Base-by-base conservation (phyloP, 2,113 vertebrate genomes). In the Fregetta grallaria region DNA sequence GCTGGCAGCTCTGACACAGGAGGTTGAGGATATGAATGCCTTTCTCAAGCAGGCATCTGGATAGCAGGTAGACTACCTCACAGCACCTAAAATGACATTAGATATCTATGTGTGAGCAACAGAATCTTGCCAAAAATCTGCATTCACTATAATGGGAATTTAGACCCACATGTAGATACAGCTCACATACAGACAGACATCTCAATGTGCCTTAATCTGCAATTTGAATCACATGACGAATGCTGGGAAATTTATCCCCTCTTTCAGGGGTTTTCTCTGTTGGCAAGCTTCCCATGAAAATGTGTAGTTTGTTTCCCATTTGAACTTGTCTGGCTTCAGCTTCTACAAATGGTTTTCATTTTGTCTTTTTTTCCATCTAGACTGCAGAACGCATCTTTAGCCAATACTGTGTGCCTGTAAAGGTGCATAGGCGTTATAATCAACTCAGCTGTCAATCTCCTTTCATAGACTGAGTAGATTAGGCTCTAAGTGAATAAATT, bases 331-430 rank as follows among this genome's bases (percentile, higher is more conserved):
- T 81, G 65, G 26, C 47, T 73, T 53, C 80, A 78, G 30, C 49
- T 92, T 67, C 58, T 67, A 44, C 74, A 68, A 61, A 36, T 50
- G 68, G n/a, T 22, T 91, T 87, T 71, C 7, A 66, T 91, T 86
- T 63, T 20, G 14, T 62, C 29, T 50, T 59, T 42, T 42, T 76
- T 72, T 78, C 27, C 29, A 42, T 14, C 22, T n/a, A 55, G 45
- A 71, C 38, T 9, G 9, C 9, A 55, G 45, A 62, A 52, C 0
- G 0, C 30, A 15, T 26, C 1, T 1, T 72, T 45, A 63, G 22
- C 70, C 79, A 20, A 18, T 7, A 11, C 26, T 17, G 3, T 11
- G 25, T 20, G 42, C 30, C 79, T 58, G 26, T 26, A 77, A 85
- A 72, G 47, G 36, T 72, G 26, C 25, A 23, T 2, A 55, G 47